A percentile compares a stretch with the other conserved stretches of the same genome.
These are phyloP conservation scores for Galerucella nymphaeae DNA, from an alignment of 2,888 invertebrate genomes.

Conservation along the genomic window DNA sequence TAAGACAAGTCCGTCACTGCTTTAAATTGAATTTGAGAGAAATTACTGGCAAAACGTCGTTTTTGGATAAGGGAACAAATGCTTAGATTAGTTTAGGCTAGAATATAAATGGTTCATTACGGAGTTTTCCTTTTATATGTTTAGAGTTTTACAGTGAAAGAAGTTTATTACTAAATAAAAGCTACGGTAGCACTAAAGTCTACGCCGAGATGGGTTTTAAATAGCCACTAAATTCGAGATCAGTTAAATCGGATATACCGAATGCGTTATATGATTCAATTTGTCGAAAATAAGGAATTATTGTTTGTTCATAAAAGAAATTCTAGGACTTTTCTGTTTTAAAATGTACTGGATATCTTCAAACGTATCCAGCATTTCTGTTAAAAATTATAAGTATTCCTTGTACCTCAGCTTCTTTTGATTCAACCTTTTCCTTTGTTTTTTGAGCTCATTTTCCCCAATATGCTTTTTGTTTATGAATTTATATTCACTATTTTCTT, in stretches of 20 bases:
- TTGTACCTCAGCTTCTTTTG: no score
- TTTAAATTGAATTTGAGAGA: background rate
- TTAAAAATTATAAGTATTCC: no score
- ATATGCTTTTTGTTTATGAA: no score
- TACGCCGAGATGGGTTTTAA: conserved; percentile 18
- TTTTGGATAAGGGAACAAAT: conserved; percentile 28
- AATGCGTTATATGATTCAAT: background rate
- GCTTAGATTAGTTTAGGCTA: conserved; percentile 17
- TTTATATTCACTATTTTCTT: no score
- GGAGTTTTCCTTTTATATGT: conserved; percentile 22
- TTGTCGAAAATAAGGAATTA: background rate
- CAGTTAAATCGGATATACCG: background rate
- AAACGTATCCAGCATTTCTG: no score
- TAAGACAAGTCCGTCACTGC: conserved; percentile 8
- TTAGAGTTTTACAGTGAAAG: conserved; percentile 15
- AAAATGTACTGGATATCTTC: no score
- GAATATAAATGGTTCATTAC: conserved; percentile 29
- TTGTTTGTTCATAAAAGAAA: no score
- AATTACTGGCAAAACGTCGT: conserved; percentile 21
- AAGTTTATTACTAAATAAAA: conserved; percentile 27
- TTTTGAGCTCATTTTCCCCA: no score
- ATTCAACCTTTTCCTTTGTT: no score
- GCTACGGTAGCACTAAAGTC: conserved; percentile 11
- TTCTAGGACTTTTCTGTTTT: no score
- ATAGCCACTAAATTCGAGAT: conserved; percentile 8